A percentile compares a stretch with the other conserved stretches of the same genome.
Conservation (phyloP, 2,113 vertebrate species). For the Cololabis saira region DNA sequence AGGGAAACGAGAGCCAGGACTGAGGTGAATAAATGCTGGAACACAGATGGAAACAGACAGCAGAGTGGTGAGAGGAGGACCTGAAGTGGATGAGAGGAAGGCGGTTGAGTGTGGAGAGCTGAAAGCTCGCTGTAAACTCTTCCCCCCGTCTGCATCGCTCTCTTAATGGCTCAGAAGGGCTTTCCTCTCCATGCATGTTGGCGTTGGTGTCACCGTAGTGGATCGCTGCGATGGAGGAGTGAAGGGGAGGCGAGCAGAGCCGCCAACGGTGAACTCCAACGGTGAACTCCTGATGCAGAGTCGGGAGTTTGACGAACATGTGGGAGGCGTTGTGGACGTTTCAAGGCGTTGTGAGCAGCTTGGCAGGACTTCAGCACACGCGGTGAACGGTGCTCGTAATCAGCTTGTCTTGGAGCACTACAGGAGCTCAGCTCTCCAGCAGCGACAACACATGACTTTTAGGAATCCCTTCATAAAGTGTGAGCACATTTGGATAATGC, state of each 20-base stretch:
- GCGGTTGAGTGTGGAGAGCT: slow-evolving; percentile 13
- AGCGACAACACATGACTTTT: neutral
- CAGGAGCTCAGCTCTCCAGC: slow-evolving; percentile 29
- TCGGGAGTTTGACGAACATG: slow-evolving; percentile 16
- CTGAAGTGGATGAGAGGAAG: slow-evolving; percentile 20
- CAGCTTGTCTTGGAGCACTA: slow-evolving; percentile 2
- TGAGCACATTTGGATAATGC: too few species aligned
- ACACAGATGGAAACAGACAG: slow-evolving; percentile 8
- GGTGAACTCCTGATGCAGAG: slow-evolving; percentile 7
- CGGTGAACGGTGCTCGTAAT: neutral
- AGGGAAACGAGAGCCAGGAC: neutral
- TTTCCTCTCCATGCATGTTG: slow-evolving; percentile 31
- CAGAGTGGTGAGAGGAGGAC: neutral
- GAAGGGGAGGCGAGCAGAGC: slow-evolving; percentile 10
- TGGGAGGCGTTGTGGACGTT: slow-evolving; percentile 30
- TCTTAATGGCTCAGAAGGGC: slow-evolving; percentile 49
- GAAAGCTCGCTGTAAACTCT: slow-evolving; percentile 44
- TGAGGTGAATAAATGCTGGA: neutral
- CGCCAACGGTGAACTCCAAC: slow-evolving; percentile 11
- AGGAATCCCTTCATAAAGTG: too few species aligned
- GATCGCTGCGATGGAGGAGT: slow-evolving; percentile 2
- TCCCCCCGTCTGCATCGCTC: slow-evolving; percentile 16
- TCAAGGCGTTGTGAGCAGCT: slow-evolving; percentile 19
- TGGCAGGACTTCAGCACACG: slow-evolving; percentile 24
- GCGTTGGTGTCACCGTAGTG: slow-evolving; percentile 18